These are phyloP conservation scores for Hemibagrus wyckioides DNA, from an alignment of 2,113 vertebrate genomes.

Conservation along the genomic window DNA sequence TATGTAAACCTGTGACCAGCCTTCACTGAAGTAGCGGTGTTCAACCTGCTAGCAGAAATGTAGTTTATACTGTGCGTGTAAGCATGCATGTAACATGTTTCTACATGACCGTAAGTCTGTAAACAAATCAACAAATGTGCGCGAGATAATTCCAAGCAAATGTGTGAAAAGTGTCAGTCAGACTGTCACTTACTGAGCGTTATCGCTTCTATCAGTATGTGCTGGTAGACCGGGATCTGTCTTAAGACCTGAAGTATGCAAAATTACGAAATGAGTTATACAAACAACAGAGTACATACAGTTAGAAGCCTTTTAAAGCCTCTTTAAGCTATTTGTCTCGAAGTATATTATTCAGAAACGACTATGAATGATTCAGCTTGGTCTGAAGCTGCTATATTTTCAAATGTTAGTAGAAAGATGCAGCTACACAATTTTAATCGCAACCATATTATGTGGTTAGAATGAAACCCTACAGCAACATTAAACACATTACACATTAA, in stretches of 20 bases:
- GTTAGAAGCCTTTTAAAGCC: neutral
- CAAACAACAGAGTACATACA: neutral
- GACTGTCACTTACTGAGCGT: conserved; percentile 41
- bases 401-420: neutral
- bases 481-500: neutral
- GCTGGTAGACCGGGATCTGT: conserved; percentile 54
- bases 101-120: neutral
- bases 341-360: neutral
- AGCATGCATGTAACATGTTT: neutral
- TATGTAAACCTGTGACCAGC: neutral
- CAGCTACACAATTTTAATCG: neutral
- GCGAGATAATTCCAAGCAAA: neutral
- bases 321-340: neutral
- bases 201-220: conserved; percentile 51
- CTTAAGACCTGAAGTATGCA: neutral
- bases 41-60: neutral
- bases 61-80: neutral
- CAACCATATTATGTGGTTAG: neutral
- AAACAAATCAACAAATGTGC: neutral
- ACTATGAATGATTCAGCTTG: neutral
- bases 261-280: neutral
- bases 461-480: neutral
- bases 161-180: neutral
- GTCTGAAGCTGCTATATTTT: neutral
- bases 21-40: neutral